Conservation (phyloP, 1,140 invertebrate species). For the Eumeta japonica region DNA sequence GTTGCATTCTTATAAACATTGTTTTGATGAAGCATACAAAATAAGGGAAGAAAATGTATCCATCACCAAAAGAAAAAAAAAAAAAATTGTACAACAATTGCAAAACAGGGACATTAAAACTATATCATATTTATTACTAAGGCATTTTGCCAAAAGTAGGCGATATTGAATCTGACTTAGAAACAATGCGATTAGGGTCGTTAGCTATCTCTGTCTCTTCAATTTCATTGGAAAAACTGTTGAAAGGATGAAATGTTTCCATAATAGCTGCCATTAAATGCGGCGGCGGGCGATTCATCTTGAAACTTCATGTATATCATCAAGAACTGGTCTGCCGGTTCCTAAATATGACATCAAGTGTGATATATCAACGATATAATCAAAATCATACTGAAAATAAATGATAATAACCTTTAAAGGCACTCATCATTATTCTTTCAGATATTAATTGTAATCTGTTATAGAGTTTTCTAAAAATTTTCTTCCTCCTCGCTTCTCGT, state of each 20-base stretch:
- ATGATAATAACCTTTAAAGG: slow-evolving; percentile 24
- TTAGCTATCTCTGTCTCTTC: neutral
- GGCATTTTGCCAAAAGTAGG: slow-evolving; percentile 21
- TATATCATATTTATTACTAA: slow-evolving; percentile 38
- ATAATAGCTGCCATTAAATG: too few species aligned
- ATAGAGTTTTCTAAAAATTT: slow-evolving; percentile 63
- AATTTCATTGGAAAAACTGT: neutral
- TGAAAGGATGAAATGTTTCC: neutral
- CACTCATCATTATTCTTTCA: slow-evolving; percentile 38
- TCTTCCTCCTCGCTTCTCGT: slow-evolving; percentile 58
- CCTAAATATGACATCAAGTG: too few species aligned
- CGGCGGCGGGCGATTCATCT: too few species aligned
- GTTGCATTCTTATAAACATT: slow-evolving; percentile 32
- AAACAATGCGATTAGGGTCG: neutral
- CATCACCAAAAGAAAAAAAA: slow-evolving; percentile 22
- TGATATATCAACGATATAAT: neutral
- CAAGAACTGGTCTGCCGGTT: too few species aligned
- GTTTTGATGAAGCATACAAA: slow-evolving; percentile 40
- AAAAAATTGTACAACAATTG: slow-evolving; percentile 35
- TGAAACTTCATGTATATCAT: too few species aligned
- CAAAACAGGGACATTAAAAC: slow-evolving; percentile 37
- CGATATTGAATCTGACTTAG: neutral
- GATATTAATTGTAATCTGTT: slow-evolving; percentile 59
- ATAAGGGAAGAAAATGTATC: slow-evolving; percentile 47
- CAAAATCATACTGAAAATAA: neutral